Conservation (phyloP, 2,797 vertebrate species). For the Todus mexicanus region DNA sequence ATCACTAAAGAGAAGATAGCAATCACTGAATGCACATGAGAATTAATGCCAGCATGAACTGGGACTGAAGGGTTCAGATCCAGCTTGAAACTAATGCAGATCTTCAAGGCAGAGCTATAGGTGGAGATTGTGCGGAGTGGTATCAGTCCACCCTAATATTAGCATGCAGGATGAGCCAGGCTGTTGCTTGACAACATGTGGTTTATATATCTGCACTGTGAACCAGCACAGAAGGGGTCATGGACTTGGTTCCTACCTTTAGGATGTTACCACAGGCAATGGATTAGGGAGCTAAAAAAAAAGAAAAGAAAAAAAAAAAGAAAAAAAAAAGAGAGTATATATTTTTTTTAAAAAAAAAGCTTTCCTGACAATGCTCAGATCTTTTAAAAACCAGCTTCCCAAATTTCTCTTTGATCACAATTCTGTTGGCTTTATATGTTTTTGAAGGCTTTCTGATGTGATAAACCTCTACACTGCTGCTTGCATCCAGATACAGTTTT, state of each 20-base stretch:
- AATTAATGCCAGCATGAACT: background rate
- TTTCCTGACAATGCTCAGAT: background rate
- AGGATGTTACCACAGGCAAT: background rate
- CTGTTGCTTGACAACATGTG: background rate
- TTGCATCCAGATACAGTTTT: background rate
- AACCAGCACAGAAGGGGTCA: background rate
- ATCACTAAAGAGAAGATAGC: background rate
- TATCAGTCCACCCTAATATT: background rate
- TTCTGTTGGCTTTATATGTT: background rate
- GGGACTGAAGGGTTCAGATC: background rate
- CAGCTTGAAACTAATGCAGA: background rate
- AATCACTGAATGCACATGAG: background rate
- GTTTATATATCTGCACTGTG: background rate
- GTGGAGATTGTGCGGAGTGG: background rate
- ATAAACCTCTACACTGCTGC: background rate
- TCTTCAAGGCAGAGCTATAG: background rate
- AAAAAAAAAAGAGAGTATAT: no score
- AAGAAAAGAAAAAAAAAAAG: no score
- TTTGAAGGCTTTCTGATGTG: background rate
- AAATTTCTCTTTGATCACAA: background rate
- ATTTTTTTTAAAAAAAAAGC: no score
- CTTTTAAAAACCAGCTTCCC: background rate
- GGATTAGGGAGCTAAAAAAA: background rate
- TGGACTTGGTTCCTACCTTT: background rate
- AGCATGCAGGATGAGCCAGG: background rate